phyloP scores from a whole-genome alignment of 2,113 vertebrate species.

The Pluvianellus socialis region DNA sequence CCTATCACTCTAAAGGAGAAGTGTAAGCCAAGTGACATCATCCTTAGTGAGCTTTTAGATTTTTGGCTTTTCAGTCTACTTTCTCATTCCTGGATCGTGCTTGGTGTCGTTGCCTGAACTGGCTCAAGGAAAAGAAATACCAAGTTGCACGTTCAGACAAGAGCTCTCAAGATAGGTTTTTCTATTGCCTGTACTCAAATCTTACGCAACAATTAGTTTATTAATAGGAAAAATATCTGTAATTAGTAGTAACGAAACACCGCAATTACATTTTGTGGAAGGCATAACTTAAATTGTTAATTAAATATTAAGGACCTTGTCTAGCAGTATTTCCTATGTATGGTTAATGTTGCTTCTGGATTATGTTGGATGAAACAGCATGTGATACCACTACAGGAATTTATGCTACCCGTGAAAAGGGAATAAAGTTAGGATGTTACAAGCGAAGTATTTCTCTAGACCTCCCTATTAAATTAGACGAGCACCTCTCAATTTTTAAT shows the following conservation, averaged over 20 bases:
- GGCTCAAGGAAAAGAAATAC: background rate
- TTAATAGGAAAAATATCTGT: background rate
- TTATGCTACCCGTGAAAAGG: background rate
- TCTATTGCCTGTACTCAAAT: background rate
- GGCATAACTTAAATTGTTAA: background rate
- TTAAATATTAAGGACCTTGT: background rate
- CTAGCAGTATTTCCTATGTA: background rate
- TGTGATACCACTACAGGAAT: background rate
- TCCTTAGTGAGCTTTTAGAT: background rate
- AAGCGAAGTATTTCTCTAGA: background rate
- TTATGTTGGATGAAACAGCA: background rate
- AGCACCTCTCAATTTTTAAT: conserved; percentile 14
- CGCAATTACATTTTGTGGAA: background rate
- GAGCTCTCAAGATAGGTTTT: background rate
- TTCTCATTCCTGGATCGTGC: background rate
- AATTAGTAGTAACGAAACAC: background rate
- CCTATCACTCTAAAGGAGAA: background rate
- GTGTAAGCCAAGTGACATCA: background rate
- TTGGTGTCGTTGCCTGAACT: background rate
- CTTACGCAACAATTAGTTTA: background rate
- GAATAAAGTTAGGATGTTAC: background rate
- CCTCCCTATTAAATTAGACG: background rate
- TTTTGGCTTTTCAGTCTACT: background rate
- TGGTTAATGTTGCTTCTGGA: background rate
- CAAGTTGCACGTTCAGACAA: background rate